Evolutionary conservation across 2,888 invertebrate species (phyloP).

Genomic region (Drosophila paranaensis): DNA sequence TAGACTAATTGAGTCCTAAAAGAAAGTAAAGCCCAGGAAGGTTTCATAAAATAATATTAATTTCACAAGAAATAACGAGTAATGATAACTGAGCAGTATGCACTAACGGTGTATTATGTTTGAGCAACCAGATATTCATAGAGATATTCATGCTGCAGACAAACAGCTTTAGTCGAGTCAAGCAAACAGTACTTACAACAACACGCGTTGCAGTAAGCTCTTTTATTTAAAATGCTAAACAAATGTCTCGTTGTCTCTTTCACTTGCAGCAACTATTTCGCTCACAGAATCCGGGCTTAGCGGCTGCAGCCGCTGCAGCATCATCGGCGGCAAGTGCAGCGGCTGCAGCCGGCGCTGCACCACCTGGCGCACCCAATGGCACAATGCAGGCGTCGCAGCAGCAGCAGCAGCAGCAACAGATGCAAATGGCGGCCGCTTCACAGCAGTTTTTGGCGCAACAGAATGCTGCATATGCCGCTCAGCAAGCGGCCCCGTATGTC

Average conservation of each 20-base stretch:
- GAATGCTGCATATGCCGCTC: slow-evolving; percentile 86
- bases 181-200: slow-evolving; percentile 21
- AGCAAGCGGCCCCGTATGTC: slow-evolving; percentile 92
- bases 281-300: slow-evolving; percentile 92
- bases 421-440: slow-evolving; percentile 89
- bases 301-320: slow-evolving; percentile 86
- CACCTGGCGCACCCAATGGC: slow-evolving; percentile 88
- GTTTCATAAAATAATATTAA: too few relatives aligned
- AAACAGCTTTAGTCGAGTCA: neutral
- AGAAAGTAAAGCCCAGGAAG: too few relatives aligned
- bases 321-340: slow-evolving; percentile 84
- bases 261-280: slow-evolving; percentile 92
- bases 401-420: slow-evolving; percentile 87
- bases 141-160: neutral
- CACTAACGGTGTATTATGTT: neutral
- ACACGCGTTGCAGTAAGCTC: neutral
- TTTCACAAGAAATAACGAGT: neutral
- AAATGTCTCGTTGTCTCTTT: neutral
- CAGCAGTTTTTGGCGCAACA: slow-evolving; percentile 92
- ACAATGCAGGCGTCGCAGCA: slow-evolving; percentile 87
- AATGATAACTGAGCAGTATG: too few relatives aligned
- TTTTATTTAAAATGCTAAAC: neutral
- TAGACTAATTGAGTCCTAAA: neutral
- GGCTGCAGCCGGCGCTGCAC: slow-evolving; percentile 82
- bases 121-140: neutral